Evolutionary conservation across 2,113 vertebrate genomes (phyloP), one percentile per base, ranked within the genome.

Genomic region (Poecile atricapillus): DNA sequence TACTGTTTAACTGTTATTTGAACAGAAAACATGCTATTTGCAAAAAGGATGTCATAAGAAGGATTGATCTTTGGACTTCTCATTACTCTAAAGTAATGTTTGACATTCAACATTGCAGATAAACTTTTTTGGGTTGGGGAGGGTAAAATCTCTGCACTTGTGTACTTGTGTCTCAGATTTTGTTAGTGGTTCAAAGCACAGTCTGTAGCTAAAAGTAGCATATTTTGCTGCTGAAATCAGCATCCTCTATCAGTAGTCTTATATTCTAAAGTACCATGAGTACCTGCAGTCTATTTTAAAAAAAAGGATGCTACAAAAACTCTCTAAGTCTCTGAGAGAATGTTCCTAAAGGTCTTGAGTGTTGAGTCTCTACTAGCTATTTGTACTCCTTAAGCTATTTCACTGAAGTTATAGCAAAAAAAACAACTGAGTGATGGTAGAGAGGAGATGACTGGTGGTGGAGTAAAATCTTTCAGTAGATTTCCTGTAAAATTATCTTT

Each of bases 21-120:
- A 77, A 90, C 14, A 85, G 81, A 91, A 95, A 85, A 89, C 65
- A 60, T 87, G 52, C 37, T 55, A 69, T 84, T 80, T 93, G 64
- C 56, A 91, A 37, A 81, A 84, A 28, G 53, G 22, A 33, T 64
- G 41, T 87, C 41, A 65, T 89, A 89, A 41, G 91, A 73, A 71
- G 37, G 59, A 47, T 59, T 93, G 65, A 52, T 87, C n/a, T 64
- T 91, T 85, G 33, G 49, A 69, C 22, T 81, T 83, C 56, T 84
- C 22, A 22, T 71, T 91, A 60, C 76, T 91, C 53, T 75, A 84
- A 89, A 84, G 7, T 91, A 75, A 79, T 89, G 39, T 91, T 91
- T 87, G 65, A 78, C 44, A 33, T 59, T 83, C 39, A 63, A 0
- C 39, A 44, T 73, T 2, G 0, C 50, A 94, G 60, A 39, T 84